Evolutionary conservation across 2,113 vertebrate genomes (phyloP).

Genomic region (Carollia perspicillata): DNA sequence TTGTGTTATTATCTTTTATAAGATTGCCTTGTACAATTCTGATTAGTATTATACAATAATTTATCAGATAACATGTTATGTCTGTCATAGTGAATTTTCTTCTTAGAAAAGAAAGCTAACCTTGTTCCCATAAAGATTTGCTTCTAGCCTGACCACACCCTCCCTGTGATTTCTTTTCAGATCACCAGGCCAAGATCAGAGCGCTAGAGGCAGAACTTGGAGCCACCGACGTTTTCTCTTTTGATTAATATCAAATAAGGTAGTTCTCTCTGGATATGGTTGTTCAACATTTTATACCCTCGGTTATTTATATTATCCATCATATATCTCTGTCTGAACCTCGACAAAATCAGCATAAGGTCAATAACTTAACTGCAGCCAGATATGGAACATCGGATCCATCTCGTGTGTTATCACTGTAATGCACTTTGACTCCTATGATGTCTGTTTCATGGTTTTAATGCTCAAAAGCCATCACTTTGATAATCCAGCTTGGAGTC

Average conservation of each 20-base stretch:
- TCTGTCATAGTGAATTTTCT: background rate
- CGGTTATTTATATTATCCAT: background rate
- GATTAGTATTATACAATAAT: background rate
- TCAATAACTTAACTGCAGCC: background rate
- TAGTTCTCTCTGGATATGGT: background rate
- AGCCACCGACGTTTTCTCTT: background rate
- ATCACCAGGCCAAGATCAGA: background rate
- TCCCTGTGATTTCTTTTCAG: background rate
- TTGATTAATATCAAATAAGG: background rate
- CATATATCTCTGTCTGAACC: background rate
- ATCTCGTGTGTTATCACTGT: background rate
- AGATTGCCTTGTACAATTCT: background rate
- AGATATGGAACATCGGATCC: background rate
- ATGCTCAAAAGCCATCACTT: background rate
- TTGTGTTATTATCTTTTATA: background rate
- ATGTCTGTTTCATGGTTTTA: background rate
- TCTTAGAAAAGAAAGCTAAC: background rate
- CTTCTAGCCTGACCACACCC: background rate
- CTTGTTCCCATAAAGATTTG: background rate
- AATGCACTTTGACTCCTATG: background rate
- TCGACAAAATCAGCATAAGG: background rate
- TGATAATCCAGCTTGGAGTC: background rate
- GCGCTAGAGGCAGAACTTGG: background rate
- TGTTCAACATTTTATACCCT: background rate
- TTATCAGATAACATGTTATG: background rate